Evolutionary conservation across 2,888 invertebrate genomes (phyloP), one percentile per base, ranked within the genome.

Genomic region (Spisula solida): DNA sequence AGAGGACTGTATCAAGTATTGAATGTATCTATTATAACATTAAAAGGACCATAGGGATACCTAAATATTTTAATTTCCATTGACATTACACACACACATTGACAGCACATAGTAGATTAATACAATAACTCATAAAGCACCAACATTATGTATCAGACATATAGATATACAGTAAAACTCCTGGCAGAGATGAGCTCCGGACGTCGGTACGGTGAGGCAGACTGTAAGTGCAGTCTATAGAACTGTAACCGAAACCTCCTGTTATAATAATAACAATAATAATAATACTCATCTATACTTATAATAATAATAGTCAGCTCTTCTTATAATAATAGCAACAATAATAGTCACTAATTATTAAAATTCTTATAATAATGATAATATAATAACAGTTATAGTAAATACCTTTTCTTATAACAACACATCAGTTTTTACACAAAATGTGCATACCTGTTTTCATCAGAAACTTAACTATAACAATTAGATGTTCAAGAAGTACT

Each of bases 151-250:
- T n/a, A n/a, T 66, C 34, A 2, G 29, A 75, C 75, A 75, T 75
- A 75, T 75, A 75, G 14, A 75, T 75, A 75, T 75, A 75, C 75
- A 75, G 47, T 75, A 16, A 34, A 14, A 79, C 41, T 78, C 47
- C 86, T 25, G 20, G 70, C 48, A 16, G 81, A 70, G 2, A 85
- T 82, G 79, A 85, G 80, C 56, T 90, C 85, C n/a, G 90, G 84
- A 14, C 81, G 85, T 18, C 92, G 85, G 48, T 84, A 55, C 14
- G 81, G 78, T 31, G 91, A 89, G 0, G 91, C 90, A n/a, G 90
- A 88, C 88, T 89, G 89, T 12, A 92, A 85, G 56, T 87, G 84
- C n/a, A 90, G 55, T 25, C 91, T 90, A 48, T 88, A 89, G 31
- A 89, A 89, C 82, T 85, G 86, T 47, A 47, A 55, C 41, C 85